A percentile compares a stretch with the other conserved stretches of the same genome.
Evolutionary conservation across 2,113 vertebrate genomes (phyloP).

Genomic region (Isichthys henryi): DNA sequence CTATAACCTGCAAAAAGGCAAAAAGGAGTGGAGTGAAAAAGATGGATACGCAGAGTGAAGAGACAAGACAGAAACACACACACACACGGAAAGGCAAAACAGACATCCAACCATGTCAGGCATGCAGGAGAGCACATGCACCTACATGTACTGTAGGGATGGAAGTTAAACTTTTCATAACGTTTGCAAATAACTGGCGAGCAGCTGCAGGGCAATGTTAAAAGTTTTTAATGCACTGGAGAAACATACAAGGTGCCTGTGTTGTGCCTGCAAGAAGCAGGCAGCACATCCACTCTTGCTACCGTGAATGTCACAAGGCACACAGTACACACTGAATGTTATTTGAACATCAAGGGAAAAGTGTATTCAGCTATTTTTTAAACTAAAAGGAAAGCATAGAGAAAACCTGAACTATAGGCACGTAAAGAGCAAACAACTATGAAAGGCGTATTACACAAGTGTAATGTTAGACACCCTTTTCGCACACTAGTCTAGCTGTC

Average conservation of each 20-base stretch:
- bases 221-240: background rate
- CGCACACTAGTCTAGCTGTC: background rate
- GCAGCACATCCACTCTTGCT: background rate
- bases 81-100: background rate
- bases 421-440: background rate
- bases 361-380: background rate
- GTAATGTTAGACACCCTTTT: background rate
- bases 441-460: background rate
- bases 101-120: background rate
- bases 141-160: background rate
- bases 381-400: background rate
- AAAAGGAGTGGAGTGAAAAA: slow-evolving; percentile 30
- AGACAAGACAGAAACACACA: background rate
- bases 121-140: background rate
- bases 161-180: background rate
- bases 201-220: background rate
- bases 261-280: background rate
- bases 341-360: background rate
- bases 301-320: background rate
- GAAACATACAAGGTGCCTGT: background rate
- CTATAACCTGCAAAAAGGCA: slow-evolving; percentile 66
- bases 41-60: background rate
- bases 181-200: background rate
- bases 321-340: background rate
- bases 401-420: background rate